Conservation (phyloP, 2,113 vertebrate species). For the Hiodon tergisus region DNA sequence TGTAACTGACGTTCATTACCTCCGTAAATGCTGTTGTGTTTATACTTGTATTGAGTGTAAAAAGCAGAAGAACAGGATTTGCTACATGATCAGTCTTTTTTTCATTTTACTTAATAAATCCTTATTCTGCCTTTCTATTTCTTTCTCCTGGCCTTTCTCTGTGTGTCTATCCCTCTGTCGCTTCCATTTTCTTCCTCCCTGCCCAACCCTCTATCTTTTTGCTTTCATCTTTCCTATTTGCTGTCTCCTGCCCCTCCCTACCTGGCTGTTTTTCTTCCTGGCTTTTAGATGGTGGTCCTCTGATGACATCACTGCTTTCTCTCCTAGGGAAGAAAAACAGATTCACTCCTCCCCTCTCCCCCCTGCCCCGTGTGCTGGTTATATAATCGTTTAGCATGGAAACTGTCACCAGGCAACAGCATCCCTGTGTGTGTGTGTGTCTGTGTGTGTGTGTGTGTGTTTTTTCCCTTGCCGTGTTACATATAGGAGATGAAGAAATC, state of each 20-base stretch:
- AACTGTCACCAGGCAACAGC: constrained; percentile 43
- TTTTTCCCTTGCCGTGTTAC: constrained; percentile 5
- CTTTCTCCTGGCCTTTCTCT: not conserved
- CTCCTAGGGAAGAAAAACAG: constrained; percentile 12
- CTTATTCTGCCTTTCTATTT: not conserved
- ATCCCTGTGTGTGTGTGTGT: not conserved
- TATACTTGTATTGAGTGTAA: not conserved
- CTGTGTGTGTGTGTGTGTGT: no score
- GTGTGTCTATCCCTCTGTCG: not conserved
- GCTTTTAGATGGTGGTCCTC: constrained; percentile 6
- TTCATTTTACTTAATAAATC: not conserved
- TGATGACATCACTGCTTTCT: constrained; percentile 10
- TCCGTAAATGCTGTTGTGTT: not conserved
- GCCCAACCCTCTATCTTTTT: not conserved
- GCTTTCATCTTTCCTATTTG: not conserved
- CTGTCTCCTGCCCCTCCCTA: not conserved
- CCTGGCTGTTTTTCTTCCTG: not conserved
- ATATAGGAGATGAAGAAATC: not conserved
- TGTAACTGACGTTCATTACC: not conserved
- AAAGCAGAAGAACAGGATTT: not conserved
- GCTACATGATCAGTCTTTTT: not conserved
- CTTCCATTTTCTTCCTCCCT: not conserved
- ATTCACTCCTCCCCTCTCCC: constrained; percentile 27
- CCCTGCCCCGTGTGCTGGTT: constrained; percentile 28
- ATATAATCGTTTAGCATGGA: constrained; percentile 41